Base-by-base conservation (phyloP, 2,113 vertebrate genomes). In the Burhinus oedicnemus region DNA sequence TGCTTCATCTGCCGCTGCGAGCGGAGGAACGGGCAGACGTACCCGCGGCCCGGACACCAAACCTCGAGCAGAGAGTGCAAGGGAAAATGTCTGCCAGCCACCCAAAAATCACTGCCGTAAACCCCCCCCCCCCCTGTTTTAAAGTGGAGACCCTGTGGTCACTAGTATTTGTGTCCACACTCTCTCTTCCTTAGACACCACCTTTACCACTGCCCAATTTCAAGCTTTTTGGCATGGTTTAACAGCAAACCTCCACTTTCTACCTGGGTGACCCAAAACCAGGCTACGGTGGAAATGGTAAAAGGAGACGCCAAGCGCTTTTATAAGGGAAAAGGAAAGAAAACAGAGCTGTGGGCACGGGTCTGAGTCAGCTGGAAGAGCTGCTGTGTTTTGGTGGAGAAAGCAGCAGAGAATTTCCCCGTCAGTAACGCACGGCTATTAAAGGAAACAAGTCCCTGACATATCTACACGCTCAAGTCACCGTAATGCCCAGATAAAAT, bases 241-340 rank as follows among this genome's bases (percentile, higher is more conserved):
- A 22, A 8, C 30, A 64, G 45, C n/a, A 52, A 58, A 4, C 20
- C 58, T 49, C 18, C 16, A 0, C 36, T 13, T 60, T 40, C 76
- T 6, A 19, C 26, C 51, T 3, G 25, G 22, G 8, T 44, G 38
- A 42, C n/a, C 29, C 49, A 1, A 60, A 72, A 9, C 27, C 49
- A 34, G 65, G 47, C 23, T 5, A 6, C 2, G 6, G 0, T 58
- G 58, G 58, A 38, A 52, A 47, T 0, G 9, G 29, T 5, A 25
- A 45, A n/a, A 70, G 78, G 26, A 71, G 74, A 51, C 1, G 3
- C 57, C 40, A 8, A 61, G 15, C 1, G 11, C 30, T 75, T 54
- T 66, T 60, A 10, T 6, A 38, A n/a, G 13, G 57, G 54, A 32
- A 57, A 66, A 80, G 58, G 42, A 22, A 62, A 57, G 51, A 52